Base-by-base conservation (phyloP, 2,113 vertebrate genomes). In the Brienomyrus brachyistius region DNA sequence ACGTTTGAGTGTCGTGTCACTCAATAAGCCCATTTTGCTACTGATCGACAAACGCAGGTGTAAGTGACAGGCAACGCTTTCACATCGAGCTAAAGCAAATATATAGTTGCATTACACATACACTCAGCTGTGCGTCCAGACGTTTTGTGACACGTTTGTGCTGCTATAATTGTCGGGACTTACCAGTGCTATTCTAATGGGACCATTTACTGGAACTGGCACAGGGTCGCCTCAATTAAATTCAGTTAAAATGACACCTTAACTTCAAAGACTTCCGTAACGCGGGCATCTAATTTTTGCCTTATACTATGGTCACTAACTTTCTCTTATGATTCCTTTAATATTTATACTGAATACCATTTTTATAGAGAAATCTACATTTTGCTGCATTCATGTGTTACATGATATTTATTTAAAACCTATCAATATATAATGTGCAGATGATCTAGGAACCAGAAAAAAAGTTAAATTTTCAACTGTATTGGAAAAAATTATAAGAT, bases 41-140 rank as follows among this genome's bases (percentile, higher is more conserved):
- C 54, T 95, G 93, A 94, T 80, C 94, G 95, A 94, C 95, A 92
- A 6, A 1, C n/a, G 77, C 93, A 94, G 94, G 92, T 96, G 94
- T 92, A 47, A 90, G 84, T 88, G 88, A 89, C 51, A 74, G 54
- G 83, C 66, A n/a, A 50, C 7, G 13, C 13, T 31, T 89, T 27
- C n/a, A 52, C 52, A 48, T 23, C 1, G 52, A 84, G 9, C n/a
- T 17, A 40, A 89, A 62, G 77, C 35, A 84, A 89, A 35, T 59
- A 2, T 50, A 80, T 21, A 59, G 52, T 47, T 23, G 31, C 40
- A 84, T 48, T 56, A 84, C 54, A 59, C 80, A 17, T 23, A 77
- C 74, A 45, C 31, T 17, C 31, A 7, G 48, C n/a, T 35, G 40
- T 19, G 77, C 13, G 56, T 9, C 89, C 50, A 84, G 51, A 17